Conservation (phyloP, 2,797 vertebrate species). For the Protonibea diacanthus region DNA sequence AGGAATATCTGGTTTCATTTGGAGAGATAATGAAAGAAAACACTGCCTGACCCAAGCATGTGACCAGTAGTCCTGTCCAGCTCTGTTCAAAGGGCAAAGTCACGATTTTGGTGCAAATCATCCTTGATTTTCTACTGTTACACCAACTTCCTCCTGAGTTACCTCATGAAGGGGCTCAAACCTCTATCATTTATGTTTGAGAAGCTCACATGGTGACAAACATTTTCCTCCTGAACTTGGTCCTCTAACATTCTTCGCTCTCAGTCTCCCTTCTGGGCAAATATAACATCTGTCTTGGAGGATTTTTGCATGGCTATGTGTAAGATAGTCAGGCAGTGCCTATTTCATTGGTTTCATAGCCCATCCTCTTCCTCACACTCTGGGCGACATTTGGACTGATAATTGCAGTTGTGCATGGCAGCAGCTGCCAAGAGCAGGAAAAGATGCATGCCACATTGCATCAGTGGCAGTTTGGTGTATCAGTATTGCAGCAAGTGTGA, state of each 20-base stretch:
- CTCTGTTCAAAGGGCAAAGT: constrained; percentile 70
- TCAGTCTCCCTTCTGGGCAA: constrained; percentile 86
- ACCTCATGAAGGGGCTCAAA: too few relatives aligned
- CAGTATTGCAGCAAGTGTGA: constrained; percentile 82
- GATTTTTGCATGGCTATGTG: constrained; percentile 82
- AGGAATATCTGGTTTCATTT: accelerated
- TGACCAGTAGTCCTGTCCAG: constrained; percentile 6
- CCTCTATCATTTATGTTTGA: constrained; percentile 86
- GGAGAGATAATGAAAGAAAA: accelerated
- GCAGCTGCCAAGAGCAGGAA: constrained; percentile 78
- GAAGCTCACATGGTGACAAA: constrained; percentile 86
- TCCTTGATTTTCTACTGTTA: constrained; percentile 85
- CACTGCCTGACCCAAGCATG: accelerated
- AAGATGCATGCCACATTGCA: constrained; percentile 53
- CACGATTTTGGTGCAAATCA: constrained; percentile 77
- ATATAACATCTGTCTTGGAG: constrained; percentile 81
- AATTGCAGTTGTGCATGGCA: constrained; percentile 88
- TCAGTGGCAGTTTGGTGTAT: constrained; percentile 79
- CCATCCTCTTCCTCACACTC: constrained; percentile 87
- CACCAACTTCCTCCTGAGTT: constrained; percentile 82
- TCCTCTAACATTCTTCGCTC: constrained; percentile 87
- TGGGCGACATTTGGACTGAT: constrained; percentile 89
- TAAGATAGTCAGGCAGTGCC: constrained; percentile 83
- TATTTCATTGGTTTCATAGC: constrained; percentile 87
- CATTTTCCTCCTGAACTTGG: constrained; percentile 87